Evolutionary conservation across 2,888 invertebrate genomes (phyloP).

Genomic region (Calliphora vomitoria): DNA sequence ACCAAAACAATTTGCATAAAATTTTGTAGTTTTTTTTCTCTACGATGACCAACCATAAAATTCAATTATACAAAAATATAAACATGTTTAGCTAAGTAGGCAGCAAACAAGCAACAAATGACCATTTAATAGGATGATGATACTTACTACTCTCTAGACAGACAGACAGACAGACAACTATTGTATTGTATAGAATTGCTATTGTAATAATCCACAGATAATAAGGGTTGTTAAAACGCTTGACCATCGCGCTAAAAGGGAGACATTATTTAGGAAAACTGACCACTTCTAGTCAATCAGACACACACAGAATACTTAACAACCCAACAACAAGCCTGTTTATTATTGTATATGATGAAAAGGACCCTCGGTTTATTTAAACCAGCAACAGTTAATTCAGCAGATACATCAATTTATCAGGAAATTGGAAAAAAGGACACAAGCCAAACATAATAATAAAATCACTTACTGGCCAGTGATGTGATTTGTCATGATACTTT

Average conservation of each 20-base stretch:
- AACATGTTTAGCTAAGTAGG: background rate
- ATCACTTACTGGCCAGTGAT: constrained; percentile 74
- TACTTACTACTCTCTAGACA: background rate
- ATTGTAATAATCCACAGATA: constrained; percentile 22
- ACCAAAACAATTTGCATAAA: constrained; percentile 69
- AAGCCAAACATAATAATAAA: constrained; percentile 41
- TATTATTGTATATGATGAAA: background rate
- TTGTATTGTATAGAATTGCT: constrained; percentile 17
- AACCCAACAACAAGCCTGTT: background rate
- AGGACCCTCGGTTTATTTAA: background rate
- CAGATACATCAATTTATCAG: constrained; percentile 4
- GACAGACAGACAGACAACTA: background rate
- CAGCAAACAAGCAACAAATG: constrained; percentile 41
- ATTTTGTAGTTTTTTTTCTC: constrained; percentile 17
- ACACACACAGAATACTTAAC: background rate
- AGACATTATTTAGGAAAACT: constrained; percentile 11
- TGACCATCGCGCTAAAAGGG: constrained; percentile 39
- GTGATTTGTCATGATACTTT: constrained; percentile 71
- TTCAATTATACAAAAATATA: constrained; percentile 22
- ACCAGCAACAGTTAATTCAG: constrained; percentile 51
- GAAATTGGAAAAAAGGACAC: constrained; percentile 32
- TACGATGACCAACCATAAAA: constrained; percentile 25
- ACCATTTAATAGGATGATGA: constrained; percentile 49
- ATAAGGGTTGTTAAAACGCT: constrained; percentile 62
- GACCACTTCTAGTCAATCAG: constrained; percentile 20